Percentiles rank a stretch among this genome's conserved stretches.
Conservation (phyloP, 2,113 vertebrate species). For the Sardina pilchardus region DNA sequence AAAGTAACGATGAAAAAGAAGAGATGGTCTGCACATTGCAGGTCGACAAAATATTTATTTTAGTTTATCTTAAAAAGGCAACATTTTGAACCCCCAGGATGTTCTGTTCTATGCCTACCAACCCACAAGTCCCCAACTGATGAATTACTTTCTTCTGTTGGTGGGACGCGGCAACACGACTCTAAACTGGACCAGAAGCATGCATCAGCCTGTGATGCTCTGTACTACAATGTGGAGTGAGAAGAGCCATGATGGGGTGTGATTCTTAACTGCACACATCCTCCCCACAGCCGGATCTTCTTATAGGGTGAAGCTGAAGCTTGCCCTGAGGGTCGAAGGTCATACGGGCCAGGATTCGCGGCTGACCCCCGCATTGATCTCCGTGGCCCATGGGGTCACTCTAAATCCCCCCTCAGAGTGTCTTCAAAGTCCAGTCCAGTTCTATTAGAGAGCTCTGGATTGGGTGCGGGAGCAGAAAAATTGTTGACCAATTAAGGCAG, state of each 20-base stretch:
- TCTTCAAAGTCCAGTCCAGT: background rate
- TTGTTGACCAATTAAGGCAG: slow-evolving; percentile 15
- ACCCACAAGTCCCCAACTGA: too few relatives aligned
- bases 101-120: too few relatives aligned
- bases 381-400: background rate
- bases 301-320: background rate
- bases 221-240: background rate
- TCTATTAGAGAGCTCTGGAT: background rate
- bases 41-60: too few relatives aligned
- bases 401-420: background rate
- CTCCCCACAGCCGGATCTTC: background rate
- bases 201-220: background rate
- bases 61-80: too few relatives aligned
- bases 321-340: background rate
- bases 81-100: too few relatives aligned
- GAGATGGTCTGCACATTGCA: too few relatives aligned
- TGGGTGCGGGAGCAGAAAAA: background rate
- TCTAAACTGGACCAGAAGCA: background rate
- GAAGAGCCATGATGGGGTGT: background rate
- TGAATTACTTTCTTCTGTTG: too few relatives aligned
- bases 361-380: background rate
- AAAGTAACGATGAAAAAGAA: too few relatives aligned
- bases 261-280: slow-evolving; percentile 6
- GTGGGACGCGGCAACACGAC: background rate
- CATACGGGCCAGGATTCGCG: background rate